A percentile compares a stretch with the other conserved stretches of the same genome.
These are phyloP conservation scores for Lepeophtheirus salmonis DNA, from an alignment of 1,140 invertebrate genomes.

Conservation along the genomic window DNA sequence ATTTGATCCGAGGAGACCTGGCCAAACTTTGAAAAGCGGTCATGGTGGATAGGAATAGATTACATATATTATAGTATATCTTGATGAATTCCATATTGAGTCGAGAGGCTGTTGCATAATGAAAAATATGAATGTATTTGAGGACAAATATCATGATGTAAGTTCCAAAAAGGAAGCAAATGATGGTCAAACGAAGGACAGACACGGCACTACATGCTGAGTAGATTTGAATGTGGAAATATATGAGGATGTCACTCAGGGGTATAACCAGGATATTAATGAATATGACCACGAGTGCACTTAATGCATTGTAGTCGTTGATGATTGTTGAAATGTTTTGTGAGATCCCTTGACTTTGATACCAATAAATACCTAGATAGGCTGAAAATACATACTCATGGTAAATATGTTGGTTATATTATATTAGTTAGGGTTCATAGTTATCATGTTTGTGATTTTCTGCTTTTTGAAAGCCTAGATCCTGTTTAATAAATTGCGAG, in stretches of 20 bases:
- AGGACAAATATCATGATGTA: not conserved
- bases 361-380: not conserved
- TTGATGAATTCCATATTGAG: not conserved
- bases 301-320: not conserved
- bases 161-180: not conserved
- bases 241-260: not conserved
- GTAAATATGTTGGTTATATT: too few relatives aligned
- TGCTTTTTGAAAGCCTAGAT: too few relatives aligned
- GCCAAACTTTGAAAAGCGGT: not conserved
- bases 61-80: not conserved
- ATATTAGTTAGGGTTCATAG: too few relatives aligned
- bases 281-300: not conserved
- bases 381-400: too few relatives aligned
- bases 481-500: too few relatives aligned
- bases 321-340: not conserved
- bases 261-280: not conserved
- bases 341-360: not conserved
- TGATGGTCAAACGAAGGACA: not conserved
- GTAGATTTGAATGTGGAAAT: not conserved
- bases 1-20: not conserved
- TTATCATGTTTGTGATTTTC: too few relatives aligned
- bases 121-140: not conserved
- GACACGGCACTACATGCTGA: not conserved
- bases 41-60: not conserved
- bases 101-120: not conserved